Evolutionary conservation across 2,113 vertebrate species (phyloP).

Genomic region (Steatornis caripensis): DNA sequence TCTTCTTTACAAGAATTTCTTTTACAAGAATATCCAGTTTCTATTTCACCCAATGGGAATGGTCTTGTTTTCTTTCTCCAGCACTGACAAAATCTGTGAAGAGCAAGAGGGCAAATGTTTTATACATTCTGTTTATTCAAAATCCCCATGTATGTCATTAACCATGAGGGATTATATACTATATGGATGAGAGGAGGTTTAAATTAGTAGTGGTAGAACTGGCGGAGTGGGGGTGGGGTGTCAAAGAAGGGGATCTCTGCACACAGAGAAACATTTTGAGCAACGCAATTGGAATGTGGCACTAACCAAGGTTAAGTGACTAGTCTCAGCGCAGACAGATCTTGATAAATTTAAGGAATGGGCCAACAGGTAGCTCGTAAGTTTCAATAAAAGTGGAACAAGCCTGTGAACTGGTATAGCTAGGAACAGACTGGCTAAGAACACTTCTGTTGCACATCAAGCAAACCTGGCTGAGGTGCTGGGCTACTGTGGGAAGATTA

Average conservation of each 20-base stretch:
- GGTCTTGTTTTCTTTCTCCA: background rate
- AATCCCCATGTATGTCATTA: background rate
- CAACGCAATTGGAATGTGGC: background rate
- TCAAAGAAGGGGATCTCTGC: background rate
- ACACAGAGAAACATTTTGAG: background rate
- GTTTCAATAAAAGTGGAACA: background rate
- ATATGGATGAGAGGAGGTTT: background rate
- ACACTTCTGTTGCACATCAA: background rate
- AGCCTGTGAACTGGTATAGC: background rate
- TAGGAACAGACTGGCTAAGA: background rate
- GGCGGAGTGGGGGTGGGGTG: accelerated
- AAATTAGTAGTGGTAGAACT: background rate
- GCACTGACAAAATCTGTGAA: background rate
- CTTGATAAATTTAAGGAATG: background rate
- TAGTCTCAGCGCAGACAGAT: background rate
- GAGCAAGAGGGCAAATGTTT: background rate
- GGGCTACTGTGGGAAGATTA: background rate
- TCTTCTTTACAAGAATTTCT: background rate
- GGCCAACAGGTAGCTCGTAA: background rate
- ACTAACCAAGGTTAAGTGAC: background rate
- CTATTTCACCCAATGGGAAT: background rate
- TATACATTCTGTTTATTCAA: background rate
- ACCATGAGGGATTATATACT: background rate
- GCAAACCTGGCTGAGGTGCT: background rate
- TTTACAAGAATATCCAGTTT: background rate